Conservation (phyloP, 2,797 vertebrate genomes). For the Lagodon rhomboides region DNA sequence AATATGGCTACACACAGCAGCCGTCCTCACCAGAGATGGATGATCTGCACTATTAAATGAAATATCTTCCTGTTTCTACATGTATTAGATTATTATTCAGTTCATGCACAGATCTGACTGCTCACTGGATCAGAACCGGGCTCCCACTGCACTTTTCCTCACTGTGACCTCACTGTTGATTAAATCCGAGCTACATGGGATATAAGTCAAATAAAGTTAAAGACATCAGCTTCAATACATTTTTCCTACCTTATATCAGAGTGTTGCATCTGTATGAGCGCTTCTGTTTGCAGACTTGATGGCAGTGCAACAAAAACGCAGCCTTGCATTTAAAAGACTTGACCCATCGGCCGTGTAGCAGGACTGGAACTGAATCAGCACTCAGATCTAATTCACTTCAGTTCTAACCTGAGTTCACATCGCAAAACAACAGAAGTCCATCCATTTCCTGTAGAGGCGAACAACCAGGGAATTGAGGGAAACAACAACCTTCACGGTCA, state of each 20-base stretch:
- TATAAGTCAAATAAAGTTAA: slow-evolving; percentile 14
- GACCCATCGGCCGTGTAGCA: slow-evolving; percentile 24
- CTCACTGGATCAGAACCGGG: slow-evolving; percentile 24
- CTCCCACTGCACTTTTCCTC: not conserved
- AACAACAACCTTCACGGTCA: not conserved
- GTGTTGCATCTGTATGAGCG: slow-evolving; percentile 10
- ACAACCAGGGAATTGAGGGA: not conserved
- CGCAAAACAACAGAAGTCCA: not conserved
- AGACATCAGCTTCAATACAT: not conserved
- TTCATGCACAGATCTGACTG: slow-evolving; percentile 18
- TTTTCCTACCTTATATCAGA: not conserved
- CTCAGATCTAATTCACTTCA: slow-evolving; percentile 27
- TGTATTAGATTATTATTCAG: slow-evolving; percentile 39
- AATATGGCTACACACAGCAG: not conserved
- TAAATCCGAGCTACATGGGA: slow-evolving; percentile 16
- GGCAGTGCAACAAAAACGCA: not conserved
- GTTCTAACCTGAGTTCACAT: not conserved
- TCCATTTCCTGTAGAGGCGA: slow-evolving; percentile 1
- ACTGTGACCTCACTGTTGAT: slow-evolving; percentile 7
- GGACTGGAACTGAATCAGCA: slow-evolving; percentile 4
- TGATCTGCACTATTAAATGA: slow-evolving; percentile 47
- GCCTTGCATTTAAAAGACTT: slow-evolving; percentile 44
- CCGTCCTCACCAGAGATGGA: not conserved
- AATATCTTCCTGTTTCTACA: slow-evolving; percentile 28
- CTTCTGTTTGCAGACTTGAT: slow-evolving; percentile 3